phyloP scores from a whole-genome alignment of 1,140 invertebrate genomes.

The Drosophila sturtevanti region DNA sequence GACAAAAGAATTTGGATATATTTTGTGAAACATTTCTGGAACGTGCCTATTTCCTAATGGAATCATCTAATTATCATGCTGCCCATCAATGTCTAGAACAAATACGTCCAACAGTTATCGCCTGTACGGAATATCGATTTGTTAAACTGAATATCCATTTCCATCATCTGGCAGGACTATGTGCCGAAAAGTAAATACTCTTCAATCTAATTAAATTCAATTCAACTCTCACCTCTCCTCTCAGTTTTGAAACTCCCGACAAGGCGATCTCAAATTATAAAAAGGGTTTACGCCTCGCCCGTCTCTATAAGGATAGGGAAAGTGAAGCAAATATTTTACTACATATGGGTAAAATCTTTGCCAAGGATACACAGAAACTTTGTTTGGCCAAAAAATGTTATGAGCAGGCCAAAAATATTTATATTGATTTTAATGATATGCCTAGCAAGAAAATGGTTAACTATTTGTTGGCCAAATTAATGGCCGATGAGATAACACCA shows the following conservation, averaged over 20 bases:
- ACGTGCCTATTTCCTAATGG: slow-evolving; percentile 61
- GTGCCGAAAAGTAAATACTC: slow-evolving; percentile 44
- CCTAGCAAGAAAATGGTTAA: slow-evolving; percentile 62
- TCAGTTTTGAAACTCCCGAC: slow-evolving; percentile 47
- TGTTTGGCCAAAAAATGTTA: slow-evolving; percentile 66
- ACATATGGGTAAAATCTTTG: slow-evolving; percentile 65
- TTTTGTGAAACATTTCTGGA: slow-evolving; percentile 68
- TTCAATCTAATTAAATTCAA: neutral
- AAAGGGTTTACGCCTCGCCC: slow-evolving; percentile 50
- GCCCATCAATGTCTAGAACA: slow-evolving; percentile 65
- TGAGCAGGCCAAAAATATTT: slow-evolving; percentile 67
- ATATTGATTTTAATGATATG: slow-evolving; percentile 68
- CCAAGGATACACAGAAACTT: slow-evolving; percentile 47
- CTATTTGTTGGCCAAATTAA: slow-evolving; percentile 67
- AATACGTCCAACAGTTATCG: slow-evolving; percentile 51
- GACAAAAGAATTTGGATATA: slow-evolving; percentile 63
- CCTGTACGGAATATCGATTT: slow-evolving; percentile 54
- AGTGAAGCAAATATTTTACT: slow-evolving; percentile 60
- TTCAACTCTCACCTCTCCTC: neutral
- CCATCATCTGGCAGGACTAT: slow-evolving; percentile 57
- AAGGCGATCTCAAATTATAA: slow-evolving; percentile 58
- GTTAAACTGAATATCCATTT: slow-evolving; percentile 69
- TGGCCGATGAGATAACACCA: slow-evolving; percentile 73
- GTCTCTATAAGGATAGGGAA: slow-evolving; percentile 36
- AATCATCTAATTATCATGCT: slow-evolving; percentile 46